Evolutionary conservation across 2,113 vertebrate genomes (phyloP), one percentile per base, ranked within the genome.

Genomic region (Aphyosemion australe): DNA sequence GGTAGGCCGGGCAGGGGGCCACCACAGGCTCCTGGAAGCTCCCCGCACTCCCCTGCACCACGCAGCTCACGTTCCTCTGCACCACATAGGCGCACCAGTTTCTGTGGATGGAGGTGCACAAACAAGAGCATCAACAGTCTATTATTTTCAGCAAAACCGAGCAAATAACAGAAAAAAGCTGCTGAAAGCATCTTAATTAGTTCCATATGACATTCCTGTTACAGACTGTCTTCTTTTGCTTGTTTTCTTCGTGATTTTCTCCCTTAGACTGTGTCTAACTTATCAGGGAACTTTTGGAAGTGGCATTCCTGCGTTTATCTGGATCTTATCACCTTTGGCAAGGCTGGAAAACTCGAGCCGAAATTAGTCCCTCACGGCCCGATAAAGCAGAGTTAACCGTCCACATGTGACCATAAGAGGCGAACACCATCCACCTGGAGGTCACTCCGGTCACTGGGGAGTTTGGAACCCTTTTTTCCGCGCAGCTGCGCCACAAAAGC

Each of bases 11-110:
- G 83, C 97, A 99, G 45, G 88, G 88, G 77, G 85, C 92, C 84
- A 94, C 92, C 76, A 95, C 93, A 45, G 97, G 94, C 83, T 96
- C 94, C 80, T 94, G 88, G 81, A 92, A 96, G 77, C 92, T 95
- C 89, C 96, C 95, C 41, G 94, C 92, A 61, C 95, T 93, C 69
- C 94, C 96, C 84, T 94, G 93, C 84, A 99, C 97, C 0, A 95
- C 91, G 86, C 97, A 99, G 86, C 93, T 99, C 88, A 97, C 95
- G 74, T 98, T 98, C 92, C 87, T 97, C 77, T 93, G 95, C 83
- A 98, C 95, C 6, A 99, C 93, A 84, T 94, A 94, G 64, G 97
- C 97, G 79, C 97, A 99, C 96, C 97, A 97, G 91, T 98, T 98
- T 90, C 97, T 99, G 89, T 46, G 48, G 63, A 62, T 43, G 51